phyloP scores from a whole-genome alignment of 2,797 vertebrate genomes.

The Pempheris klunzingeri region DNA sequence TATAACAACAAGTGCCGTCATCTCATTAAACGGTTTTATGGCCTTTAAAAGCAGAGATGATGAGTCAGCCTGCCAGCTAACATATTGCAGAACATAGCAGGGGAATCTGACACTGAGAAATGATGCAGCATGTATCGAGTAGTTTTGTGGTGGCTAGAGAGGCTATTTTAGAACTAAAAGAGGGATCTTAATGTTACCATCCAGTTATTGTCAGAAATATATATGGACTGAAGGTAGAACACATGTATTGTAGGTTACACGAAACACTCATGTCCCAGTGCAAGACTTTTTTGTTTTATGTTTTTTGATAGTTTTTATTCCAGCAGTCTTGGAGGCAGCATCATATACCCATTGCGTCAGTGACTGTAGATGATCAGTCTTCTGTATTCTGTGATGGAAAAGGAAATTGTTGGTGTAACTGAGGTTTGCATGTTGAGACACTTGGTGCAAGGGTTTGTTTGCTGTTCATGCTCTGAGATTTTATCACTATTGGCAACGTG shows the following conservation, averaged over 20 bases:
- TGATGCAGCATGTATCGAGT: conserved; percentile 23
- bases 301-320: background rate
- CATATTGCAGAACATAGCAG: conserved; percentile 19
- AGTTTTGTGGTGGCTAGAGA: conserved; percentile 16
- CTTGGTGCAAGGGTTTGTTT: conserved; percentile 27
- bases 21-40: conserved; percentile 18
- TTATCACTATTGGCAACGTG: conserved; percentile 74
- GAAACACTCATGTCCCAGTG: background rate
- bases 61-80: conserved; percentile 12
- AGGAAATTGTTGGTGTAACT: background rate
- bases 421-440: conserved; percentile 23
- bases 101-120: conserved; percentile 35
- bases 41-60: conserved; percentile 23
- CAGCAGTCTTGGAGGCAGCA: background rate
- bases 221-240: background rate
- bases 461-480: conserved; percentile 51
- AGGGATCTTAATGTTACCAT: background rate
- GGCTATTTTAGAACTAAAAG: conserved; percentile 27
- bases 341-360: background rate
- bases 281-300: background rate
- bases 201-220: conserved; percentile 34
- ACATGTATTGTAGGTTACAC: conserved; percentile 8
- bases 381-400: background rate
- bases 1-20: conserved; percentile 14
- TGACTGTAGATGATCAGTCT: conserved; percentile 1